Evolutionary conservation across 2,113 vertebrate genomes (phyloP).

Genomic region (Sylvietta virens): DNA sequence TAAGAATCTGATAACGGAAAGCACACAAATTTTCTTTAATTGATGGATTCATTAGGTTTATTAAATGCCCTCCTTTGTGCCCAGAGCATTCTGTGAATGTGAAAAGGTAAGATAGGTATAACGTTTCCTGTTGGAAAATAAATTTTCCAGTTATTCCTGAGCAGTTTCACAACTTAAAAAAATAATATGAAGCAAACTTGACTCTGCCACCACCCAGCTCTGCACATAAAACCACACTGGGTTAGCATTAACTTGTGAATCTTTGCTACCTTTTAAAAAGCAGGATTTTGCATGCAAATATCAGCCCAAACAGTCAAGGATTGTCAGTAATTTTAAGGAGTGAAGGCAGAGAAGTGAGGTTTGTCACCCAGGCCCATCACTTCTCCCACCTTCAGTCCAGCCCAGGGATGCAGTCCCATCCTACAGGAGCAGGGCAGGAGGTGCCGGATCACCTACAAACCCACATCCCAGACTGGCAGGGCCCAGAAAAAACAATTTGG

Average conservation of each 20-base stretch:
- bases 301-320: background rate
- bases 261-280: background rate
- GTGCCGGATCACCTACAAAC: background rate
- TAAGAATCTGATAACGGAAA: constrained; percentile 10
- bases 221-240: background rate
- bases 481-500: background rate
- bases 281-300: background rate
- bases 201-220: background rate
- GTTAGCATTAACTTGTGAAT: background rate
- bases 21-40: constrained; percentile 34
- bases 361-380: background rate
- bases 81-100: background rate
- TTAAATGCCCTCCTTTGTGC: constrained; percentile 24
- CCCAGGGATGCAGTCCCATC: fast-evolving
- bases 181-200: background rate
- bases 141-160: background rate
- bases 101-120: background rate
- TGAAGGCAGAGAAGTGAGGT: background rate
- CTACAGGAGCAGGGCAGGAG: background rate
- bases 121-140: background rate
- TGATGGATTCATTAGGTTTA: constrained; percentile 38
- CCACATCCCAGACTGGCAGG: background rate
- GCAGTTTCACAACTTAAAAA: background rate
- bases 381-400: background rate
- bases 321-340: background rate